Base-by-base conservation (phyloP, 2,888 invertebrate genomes). In the Strigamia crassipes region DNA sequence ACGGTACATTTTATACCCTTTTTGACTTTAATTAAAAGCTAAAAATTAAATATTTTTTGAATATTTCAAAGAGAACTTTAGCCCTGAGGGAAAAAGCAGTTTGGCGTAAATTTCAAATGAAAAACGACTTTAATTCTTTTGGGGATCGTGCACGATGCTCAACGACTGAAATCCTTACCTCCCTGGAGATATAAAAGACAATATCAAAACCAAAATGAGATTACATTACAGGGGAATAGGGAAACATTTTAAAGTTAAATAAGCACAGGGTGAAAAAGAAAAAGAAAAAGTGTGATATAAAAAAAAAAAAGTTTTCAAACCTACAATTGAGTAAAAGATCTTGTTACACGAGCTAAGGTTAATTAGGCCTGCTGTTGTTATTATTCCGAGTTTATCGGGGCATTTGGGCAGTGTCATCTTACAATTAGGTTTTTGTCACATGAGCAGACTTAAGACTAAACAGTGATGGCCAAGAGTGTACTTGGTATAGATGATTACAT, bases 211-310 rank as follows among this genome's bases (percentile, higher is more conserved):
- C 61, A 66, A 66, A 66, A 66, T 66, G 61, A 66, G 61, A 66
- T 66, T 66, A 66, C 61, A 66, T 66, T 66, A 66, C 61, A 66
- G 61, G 61, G 23, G 61, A 66, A 66, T 66, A 66, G 61, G 61
- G 61, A 66, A 66, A 66, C 61, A 66, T 66, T 66, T 66, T 66
- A 66, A 66, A 66, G 61, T 66, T 66, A 66, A 66, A 66, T 66
- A 66, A 66, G 61, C 61, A 21, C 61, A 66, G 23, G 61, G 61
- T 23, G 61, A 66, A 66, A 23, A 66, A 66, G 21, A 12, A 21
- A 66, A 18, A 23, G 18, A 66, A 8, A 66, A 66, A 23, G 23
- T 66, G 61, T 66, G 61, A 66, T 23, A 66, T 27, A 27, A 27
- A 27, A 66, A 66, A 66, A 66, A 46, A 66, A 66, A 5, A 23